A percentile compares a stretch with the other conserved stretches of the same genome.
These are phyloP conservation scores for Tragelaphus eurycerus DNA, from an alignment of 2,797 vertebrate species.

Conservation along the genomic window DNA sequence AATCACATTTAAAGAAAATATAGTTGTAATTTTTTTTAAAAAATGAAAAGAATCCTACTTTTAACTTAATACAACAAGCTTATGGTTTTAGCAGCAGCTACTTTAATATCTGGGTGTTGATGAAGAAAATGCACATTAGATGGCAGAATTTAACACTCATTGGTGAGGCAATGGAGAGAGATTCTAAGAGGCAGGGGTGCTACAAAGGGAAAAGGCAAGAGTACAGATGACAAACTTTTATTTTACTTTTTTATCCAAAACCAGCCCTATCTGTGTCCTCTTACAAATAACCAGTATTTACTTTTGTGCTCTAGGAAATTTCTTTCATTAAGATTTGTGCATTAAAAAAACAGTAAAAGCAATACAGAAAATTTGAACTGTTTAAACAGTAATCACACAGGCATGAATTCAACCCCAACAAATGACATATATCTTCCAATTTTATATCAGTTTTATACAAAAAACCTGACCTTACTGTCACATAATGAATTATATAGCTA, in stretches of 20 bases:
- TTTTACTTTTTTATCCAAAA: background rate
- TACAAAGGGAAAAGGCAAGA: background rate
- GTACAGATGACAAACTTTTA: background rate
- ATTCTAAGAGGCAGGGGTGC: background rate
- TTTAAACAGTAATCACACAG: background rate
- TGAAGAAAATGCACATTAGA: background rate
- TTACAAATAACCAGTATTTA: slow-evolving; percentile 16
- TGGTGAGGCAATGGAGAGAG: background rate
- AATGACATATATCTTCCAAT: background rate
- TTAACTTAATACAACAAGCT: background rate
- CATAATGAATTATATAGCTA: background rate
- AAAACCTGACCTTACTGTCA: background rate
- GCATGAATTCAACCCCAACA: background rate
- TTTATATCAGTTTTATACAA: background rate
- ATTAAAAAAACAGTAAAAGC: background rate
- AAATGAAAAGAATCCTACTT: background rate
- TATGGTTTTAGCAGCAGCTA: background rate
- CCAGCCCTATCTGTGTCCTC: background rate
- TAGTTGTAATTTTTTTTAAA: background rate
- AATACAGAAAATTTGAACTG: background rate
- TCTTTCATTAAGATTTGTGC: background rate
- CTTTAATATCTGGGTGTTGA: background rate
- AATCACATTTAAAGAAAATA: slow-evolving; percentile 20
- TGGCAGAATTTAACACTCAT: background rate
- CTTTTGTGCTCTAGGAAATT: background rate